Conservation (phyloP, 2,797 vertebrate genomes). For the Anabas testudineus region DNA sequence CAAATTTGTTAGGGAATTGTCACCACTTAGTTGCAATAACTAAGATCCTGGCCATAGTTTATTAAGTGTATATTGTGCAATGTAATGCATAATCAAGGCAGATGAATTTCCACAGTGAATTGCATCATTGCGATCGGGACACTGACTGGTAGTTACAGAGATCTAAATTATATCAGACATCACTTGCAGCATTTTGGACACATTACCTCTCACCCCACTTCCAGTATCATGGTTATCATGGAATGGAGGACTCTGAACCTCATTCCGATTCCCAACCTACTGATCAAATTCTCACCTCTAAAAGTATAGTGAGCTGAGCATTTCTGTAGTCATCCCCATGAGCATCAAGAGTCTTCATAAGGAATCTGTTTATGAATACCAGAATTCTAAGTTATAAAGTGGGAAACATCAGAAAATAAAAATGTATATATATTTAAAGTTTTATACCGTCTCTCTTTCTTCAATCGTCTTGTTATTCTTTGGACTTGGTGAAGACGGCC, state of each 20-base stretch:
- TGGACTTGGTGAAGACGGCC: slow-evolving; percentile 92
- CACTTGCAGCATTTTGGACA: too few relatives aligned
- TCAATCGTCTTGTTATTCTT: slow-evolving; percentile 89
- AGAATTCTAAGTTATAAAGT: slow-evolving; percentile 10
- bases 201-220: too few relatives aligned
- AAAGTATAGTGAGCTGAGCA: slow-evolving; percentile 87
- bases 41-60: not conserved
- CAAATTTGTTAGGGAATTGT: not conserved
- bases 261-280: too few relatives aligned
- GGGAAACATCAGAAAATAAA: too few relatives aligned
- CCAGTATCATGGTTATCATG: too few relatives aligned
- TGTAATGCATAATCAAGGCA: too few relatives aligned
- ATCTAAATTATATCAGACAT: too few relatives aligned
- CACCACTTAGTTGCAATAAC: not conserved
- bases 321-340: slow-evolving; percentile 92
- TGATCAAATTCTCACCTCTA: slow-evolving; percentile 84
- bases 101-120: too few relatives aligned
- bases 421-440: too few relatives aligned
- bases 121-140: too few relatives aligned
- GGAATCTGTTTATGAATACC: slow-evolving; percentile 83
- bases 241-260: too few relatives aligned
- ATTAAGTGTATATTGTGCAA: not conserved
- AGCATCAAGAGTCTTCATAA: slow-evolving; percentile 91
- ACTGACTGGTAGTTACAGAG: too few relatives aligned
- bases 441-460: slow-evolving; percentile 90